Percentiles rank a stretch among this genome's conserved stretches.
These are phyloP conservation scores for Bombus affinis DNA, from an alignment of 1,140 invertebrate species.

Conservation along the genomic window DNA sequence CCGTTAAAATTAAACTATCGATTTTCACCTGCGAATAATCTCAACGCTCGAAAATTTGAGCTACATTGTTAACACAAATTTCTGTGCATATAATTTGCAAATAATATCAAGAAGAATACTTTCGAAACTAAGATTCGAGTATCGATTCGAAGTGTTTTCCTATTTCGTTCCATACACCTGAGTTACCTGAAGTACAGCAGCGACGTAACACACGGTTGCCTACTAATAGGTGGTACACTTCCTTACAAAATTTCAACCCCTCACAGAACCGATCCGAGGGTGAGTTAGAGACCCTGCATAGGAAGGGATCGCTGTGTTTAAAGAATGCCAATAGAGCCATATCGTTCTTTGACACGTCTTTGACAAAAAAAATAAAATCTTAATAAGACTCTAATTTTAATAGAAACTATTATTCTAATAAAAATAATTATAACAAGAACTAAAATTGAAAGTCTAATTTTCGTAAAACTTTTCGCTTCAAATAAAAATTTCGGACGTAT, in stretches of 20 bases:
- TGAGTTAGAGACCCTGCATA: constrained; percentile 53
- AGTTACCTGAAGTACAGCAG: constrained; percentile 62
- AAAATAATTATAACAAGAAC: too few relatives aligned
- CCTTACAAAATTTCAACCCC: constrained; percentile 60
- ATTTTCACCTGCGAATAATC: not conserved
- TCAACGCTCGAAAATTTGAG: not conserved
- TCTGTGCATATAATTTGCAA: constrained; percentile 5
- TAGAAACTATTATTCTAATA: too few relatives aligned
- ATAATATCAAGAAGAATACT: constrained; percentile 16
- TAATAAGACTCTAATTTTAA: not conserved
- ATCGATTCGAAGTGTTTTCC: constrained; percentile 9
- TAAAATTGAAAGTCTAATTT: too few relatives aligned
- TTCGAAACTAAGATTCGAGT: not conserved
- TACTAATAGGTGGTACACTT: constrained; percentile 73
- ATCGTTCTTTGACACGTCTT: not conserved
- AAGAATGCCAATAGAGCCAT: not conserved
- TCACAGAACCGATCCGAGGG: not conserved
- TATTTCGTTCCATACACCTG: constrained; percentile 63
- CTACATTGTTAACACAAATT: not conserved
- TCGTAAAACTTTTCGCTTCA: too few relatives aligned
- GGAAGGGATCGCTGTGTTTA: constrained; percentile 38
- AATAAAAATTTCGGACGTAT: too few relatives aligned
- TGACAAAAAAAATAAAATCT: not conserved
- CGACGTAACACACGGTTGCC: constrained; percentile 69
- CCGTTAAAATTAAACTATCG: not conserved